Evolutionary conservation across 2,888 invertebrate species (phyloP).

Genomic region (Microctonus brassicae): DNA sequence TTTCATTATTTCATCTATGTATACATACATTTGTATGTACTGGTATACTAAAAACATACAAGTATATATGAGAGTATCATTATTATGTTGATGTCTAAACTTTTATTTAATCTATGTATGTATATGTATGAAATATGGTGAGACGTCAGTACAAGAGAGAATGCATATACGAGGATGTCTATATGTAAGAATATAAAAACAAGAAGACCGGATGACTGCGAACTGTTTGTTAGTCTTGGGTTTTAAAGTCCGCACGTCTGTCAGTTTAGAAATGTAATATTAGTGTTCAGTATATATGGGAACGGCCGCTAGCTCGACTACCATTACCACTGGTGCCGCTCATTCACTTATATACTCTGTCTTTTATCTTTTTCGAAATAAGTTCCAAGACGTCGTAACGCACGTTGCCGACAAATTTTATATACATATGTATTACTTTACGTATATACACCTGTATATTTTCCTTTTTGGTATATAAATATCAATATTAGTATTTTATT

Average conservation of each 20-base stretch:
- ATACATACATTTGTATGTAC: neutral
- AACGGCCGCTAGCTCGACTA: constrained; percentile 54
- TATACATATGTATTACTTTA: neutral
- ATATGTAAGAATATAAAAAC: constrained; percentile 67
- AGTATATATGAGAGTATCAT: neutral
- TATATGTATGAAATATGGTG: neutral
- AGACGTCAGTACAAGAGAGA: neutral
- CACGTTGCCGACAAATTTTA: neutral
- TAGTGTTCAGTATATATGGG: constrained; percentile 63
- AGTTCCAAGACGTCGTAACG: constrained; percentile 9
- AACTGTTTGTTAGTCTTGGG: constrained; percentile 70
- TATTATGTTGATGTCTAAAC: neutral
- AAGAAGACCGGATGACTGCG: constrained; percentile 70
- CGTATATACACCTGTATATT: neutral
- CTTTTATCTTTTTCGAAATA: constrained; percentile 37
- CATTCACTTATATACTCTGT: constrained; percentile 42
- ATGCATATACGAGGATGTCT: constrained; percentile 53
- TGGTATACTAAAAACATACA: too few species aligned
- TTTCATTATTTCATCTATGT: neutral
- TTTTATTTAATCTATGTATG: neutral
- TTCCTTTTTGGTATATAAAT: neutral
- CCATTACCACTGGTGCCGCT: constrained; percentile 42
- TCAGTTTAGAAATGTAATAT: constrained; percentile 69
- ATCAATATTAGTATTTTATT: too few species aligned
- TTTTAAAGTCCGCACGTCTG: constrained; percentile 70